Evolutionary conservation across 2,888 invertebrate species (phyloP).

Genomic region (Girardia tigrina): DNA sequence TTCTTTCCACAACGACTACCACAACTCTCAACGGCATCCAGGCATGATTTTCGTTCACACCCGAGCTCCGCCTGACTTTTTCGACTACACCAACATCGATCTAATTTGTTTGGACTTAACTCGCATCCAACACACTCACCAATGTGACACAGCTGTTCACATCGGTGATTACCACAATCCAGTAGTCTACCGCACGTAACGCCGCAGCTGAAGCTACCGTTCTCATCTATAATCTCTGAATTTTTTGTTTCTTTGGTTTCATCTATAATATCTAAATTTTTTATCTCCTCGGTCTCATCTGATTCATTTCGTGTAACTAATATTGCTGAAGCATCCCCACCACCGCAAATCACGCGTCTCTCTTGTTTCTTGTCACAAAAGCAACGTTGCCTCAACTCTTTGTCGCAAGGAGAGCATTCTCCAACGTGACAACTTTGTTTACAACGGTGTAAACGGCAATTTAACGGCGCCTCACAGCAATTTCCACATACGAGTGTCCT

Average conservation of each 20-base stretch:
- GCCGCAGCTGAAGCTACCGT: conserved; percentile 54
- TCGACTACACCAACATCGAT: neutral
- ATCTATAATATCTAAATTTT: too few relatives aligned
- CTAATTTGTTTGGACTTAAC: neutral
- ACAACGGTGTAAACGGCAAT: neutral
- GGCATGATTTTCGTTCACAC: neutral
- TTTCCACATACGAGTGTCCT: neutral
- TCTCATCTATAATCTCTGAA: too few relatives aligned
- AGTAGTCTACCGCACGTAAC: conserved; percentile 62
- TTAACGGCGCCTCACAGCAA: neutral
- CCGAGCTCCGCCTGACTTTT: neutral
- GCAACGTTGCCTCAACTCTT: too few relatives aligned
- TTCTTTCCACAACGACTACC: neutral
- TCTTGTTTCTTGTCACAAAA: too few relatives aligned
- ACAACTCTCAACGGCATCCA: neutral
- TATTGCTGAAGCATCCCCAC: too few relatives aligned
- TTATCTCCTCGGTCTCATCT: too few relatives aligned
- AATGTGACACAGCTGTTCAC: neutral
- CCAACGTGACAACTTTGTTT: neutral
- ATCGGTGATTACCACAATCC: conserved; percentile 58
- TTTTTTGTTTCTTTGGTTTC: too few relatives aligned
- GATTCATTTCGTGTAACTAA: too few relatives aligned
- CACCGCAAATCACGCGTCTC: too few relatives aligned
- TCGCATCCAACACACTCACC: neutral
- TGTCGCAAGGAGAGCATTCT: neutral